Evolutionary conservation across 2,797 vertebrate species (phyloP).

Genomic region (Falco cherrug): DNA sequence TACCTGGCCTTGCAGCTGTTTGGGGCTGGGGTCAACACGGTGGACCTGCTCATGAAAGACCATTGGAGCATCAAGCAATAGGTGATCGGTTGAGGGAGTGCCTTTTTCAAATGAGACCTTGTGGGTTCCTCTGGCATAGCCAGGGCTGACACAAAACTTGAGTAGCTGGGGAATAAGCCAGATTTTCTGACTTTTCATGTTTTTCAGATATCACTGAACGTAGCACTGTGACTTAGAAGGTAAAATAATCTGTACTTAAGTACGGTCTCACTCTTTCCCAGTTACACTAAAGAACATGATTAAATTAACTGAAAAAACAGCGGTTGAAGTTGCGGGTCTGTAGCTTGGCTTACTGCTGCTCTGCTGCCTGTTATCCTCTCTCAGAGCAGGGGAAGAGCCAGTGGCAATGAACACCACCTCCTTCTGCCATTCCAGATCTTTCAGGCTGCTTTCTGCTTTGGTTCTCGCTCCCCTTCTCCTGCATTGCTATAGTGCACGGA

Average conservation of each 20-base stretch:
- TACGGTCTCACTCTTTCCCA: not conserved
- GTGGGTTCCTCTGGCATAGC: not conserved
- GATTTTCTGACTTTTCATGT: not conserved
- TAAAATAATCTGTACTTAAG: not conserved
- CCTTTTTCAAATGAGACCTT: not conserved
- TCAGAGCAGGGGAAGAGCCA: not conserved
- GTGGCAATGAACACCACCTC: not conserved
- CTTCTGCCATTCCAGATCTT: not conserved
- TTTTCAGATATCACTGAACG: not conserved
- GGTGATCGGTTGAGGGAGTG: accelerated
- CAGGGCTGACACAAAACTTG: not conserved
- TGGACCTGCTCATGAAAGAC: not conserved
- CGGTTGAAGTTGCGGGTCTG: not conserved
- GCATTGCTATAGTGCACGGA: accelerated
- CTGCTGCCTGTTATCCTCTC: not conserved
- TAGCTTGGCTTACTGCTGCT: not conserved
- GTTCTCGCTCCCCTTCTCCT: not conserved
- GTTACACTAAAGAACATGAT: not conserved
- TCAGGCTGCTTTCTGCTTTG: not conserved
- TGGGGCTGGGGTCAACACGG: not conserved
- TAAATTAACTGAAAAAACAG: not conserved
- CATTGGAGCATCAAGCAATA: not conserved
- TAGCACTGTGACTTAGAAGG: not conserved
- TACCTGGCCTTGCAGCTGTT: not conserved
- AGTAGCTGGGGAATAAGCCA: not conserved